Conservation (phyloP, 2,797 vertebrate species). For the Alcedo quadribrachys region DNA sequence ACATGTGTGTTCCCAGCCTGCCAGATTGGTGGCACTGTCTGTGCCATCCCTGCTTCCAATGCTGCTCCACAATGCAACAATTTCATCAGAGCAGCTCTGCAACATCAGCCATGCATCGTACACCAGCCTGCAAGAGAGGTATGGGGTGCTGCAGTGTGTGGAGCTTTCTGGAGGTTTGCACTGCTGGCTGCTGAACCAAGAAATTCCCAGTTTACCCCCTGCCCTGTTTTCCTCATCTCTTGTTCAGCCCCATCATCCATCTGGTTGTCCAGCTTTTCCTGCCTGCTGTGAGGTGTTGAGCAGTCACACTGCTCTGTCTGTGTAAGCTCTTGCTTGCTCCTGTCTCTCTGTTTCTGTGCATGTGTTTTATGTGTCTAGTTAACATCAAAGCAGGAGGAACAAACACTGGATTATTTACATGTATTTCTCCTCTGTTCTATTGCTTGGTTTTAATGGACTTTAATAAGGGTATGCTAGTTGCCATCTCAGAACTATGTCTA, state of each 20-base stretch:
- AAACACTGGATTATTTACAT: neutral
- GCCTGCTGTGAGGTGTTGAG: rapidly evolving
- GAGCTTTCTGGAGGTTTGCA: neutral
- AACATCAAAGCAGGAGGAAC: neutral
- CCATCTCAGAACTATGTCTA: neutral
- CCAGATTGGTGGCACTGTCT: neutral
- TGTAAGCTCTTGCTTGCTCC: neutral
- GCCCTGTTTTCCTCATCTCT: neutral
- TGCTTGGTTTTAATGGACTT: neutral
- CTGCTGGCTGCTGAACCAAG: neutral
- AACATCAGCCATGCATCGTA: rapidly evolving
- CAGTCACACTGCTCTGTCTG: rapidly evolving
- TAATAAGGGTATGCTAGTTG: neutral
- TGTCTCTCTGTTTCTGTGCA: neutral
- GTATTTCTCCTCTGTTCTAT: neutral
- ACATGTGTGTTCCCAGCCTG: neutral
- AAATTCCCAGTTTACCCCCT: neutral
- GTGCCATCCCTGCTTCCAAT: neutral
- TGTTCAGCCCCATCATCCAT: neutral
- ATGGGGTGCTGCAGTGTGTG: neutral
- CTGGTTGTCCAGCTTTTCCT: neutral
- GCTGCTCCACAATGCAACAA: neutral
- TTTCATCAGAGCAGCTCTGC: neutral
- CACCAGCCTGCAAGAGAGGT: neutral
- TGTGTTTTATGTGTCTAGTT: neutral